These are phyloP conservation scores for Andrena cerasifolii DNA, from an alignment of 1,140 invertebrate genomes.

Conservation along the genomic window DNA sequence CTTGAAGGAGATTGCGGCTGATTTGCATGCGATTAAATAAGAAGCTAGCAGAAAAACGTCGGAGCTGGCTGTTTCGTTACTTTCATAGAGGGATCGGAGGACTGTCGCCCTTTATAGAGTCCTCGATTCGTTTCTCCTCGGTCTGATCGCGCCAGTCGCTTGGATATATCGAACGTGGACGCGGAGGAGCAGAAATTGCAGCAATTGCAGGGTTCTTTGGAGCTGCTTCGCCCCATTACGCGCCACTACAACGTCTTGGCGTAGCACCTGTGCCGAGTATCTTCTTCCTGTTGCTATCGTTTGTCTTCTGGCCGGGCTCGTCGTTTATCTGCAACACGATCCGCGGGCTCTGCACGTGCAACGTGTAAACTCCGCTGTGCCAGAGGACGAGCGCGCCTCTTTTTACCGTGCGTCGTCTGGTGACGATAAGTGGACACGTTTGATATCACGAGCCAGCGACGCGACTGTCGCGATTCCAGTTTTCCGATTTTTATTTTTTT, in stretches of 20 bases:
- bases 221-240: background rate
- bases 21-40: conserved; percentile 26
- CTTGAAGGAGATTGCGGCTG: conserved; percentile 13
- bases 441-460: background rate
- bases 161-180: no score
- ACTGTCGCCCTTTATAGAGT: background rate
- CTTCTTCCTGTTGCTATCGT: conserved; percentile 50
- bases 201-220: background rate
- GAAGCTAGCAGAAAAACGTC: background rate
- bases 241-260: conserved; percentile 6
- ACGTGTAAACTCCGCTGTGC: conserved; percentile 9
- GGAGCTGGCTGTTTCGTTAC: background rate
- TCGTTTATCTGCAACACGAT: conserved; percentile 64
- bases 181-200: background rate
- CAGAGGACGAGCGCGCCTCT: background rate
- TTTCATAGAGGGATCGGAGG: background rate
- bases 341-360: conserved; percentile 59
- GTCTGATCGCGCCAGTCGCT: no score
- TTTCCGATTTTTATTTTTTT: background rate
- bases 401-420: background rate
- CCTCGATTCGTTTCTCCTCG: no score
- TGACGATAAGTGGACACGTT: conserved; percentile 1
- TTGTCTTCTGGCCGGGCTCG: conserved; percentile 41
- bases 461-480: background rate
- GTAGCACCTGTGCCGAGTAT: conserved; percentile 32